phyloP scores from a whole-genome alignment of 2,888 invertebrate genomes.

The Drosophila differens region DNA sequence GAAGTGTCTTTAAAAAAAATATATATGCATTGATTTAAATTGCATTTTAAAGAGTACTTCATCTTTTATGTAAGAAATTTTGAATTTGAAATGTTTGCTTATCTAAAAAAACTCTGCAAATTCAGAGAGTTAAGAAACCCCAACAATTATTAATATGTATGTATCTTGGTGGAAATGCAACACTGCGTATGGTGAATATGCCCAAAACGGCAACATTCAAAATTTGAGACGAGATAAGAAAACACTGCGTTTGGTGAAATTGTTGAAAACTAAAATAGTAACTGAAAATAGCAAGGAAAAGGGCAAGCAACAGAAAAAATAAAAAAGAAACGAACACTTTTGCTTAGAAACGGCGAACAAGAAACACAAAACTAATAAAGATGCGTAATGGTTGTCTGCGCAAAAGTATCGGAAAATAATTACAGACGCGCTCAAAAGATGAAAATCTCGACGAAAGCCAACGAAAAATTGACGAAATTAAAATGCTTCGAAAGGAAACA shows the following conservation, averaged over 20 bases:
- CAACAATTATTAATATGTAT: neutral
- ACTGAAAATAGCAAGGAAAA: conserved; percentile 25
- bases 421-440: conserved; percentile 41
- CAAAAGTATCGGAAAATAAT: conserved; percentile 84
- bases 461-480: neutral
- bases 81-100: neutral
- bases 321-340: conserved; percentile 21
- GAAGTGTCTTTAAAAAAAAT: neutral
- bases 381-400: conserved; percentile 85
- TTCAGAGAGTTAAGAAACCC: neutral
- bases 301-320: neutral
- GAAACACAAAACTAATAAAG: conserved; percentile 79
- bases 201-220: neutral
- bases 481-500: conserved; percentile 6
- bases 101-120: neutral
- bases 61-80: neutral
- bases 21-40: neutral
- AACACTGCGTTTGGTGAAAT: conserved; percentile 7
- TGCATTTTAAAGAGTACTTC: neutral
- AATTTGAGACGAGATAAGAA: neutral
- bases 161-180: neutral
- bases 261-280: neutral
- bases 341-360: conserved; percentile 34
- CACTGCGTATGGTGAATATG: conserved; percentile 6
- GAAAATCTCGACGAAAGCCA: neutral